These are phyloP conservation scores for Atta colombica DNA, from an alignment of 1,140 invertebrate genomes.

Conservation along the genomic window DNA sequence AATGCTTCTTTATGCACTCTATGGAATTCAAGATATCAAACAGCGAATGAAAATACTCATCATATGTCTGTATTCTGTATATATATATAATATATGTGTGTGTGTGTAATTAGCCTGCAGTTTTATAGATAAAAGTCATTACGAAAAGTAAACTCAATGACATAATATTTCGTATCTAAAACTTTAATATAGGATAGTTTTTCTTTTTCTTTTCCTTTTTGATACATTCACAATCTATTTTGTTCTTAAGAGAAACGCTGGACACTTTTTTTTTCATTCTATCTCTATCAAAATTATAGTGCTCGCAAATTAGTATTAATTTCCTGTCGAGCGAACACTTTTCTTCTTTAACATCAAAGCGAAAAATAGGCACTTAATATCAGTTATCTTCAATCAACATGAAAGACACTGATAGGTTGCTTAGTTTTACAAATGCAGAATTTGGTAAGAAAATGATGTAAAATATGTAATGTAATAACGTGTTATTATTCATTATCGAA, in stretches of 20 bases:
- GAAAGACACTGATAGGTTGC: not conserved
- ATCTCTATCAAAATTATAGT: slow-evolving; percentile 41
- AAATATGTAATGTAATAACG: not conserved
- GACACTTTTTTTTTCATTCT: not conserved
- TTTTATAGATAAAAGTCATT: not conserved
- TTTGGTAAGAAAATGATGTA: not conserved
- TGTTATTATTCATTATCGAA: slow-evolving; percentile 5
- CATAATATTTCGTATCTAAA: not conserved
- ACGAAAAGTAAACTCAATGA: not conserved
- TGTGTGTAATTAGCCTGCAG: not conserved
- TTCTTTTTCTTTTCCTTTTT: not conserved
- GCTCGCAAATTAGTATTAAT: slow-evolving; percentile 19
- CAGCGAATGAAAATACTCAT: not conserved
- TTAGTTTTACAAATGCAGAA: not conserved
- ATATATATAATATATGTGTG: too few species aligned
- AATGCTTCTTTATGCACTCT: not conserved
- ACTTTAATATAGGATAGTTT: not conserved
- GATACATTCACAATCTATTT: not conserved
- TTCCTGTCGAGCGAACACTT: not conserved
- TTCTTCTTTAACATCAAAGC: slow-evolving; percentile 13
- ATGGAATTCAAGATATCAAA: slow-evolving; percentile 5
- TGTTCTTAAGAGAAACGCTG: not conserved
- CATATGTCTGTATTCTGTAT: not conserved
- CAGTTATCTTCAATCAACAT: not conserved
- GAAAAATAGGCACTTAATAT: not conserved